Conservation (phyloP, 2,113 vertebrate genomes). For the Salvelinus namaycush region DNA sequence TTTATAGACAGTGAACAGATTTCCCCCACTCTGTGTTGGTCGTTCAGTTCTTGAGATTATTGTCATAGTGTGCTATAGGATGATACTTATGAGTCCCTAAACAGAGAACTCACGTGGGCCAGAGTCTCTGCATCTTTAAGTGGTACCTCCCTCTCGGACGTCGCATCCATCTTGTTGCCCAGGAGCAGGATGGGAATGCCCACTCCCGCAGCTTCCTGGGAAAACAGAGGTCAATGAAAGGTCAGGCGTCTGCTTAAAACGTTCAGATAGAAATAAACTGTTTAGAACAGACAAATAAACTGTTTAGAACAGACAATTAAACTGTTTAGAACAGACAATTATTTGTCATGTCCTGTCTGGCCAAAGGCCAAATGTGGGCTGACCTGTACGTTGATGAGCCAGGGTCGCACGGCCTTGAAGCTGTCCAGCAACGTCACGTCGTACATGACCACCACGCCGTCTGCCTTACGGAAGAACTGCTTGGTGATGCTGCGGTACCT, state of each 20-base stretch:
- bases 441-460: constrained; percentile 89
- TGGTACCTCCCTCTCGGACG: constrained; percentile 81
- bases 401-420: constrained; percentile 81
- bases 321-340: too few relatives aligned
- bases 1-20: neutral
- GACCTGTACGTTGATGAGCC: constrained; percentile 87
- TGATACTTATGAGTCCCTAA: too few relatives aligned
- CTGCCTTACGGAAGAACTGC: constrained; percentile 93
- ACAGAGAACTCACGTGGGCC: constrained; percentile 75
- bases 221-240: constrained; percentile 6
- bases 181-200: constrained; percentile 82
- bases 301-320: too few relatives aligned
- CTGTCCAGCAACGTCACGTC: constrained; percentile 85
- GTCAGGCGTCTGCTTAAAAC: neutral
- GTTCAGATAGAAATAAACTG: too few relatives aligned
- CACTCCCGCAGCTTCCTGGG: constrained; percentile 82
- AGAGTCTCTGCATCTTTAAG: constrained; percentile 80
- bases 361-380: constrained; percentile 34
- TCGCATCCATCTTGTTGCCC: constrained; percentile 89
- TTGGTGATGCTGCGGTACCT: constrained; percentile 92
- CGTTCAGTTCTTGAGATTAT: too few relatives aligned
- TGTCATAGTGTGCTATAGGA: too few relatives aligned
- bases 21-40: too few relatives aligned
- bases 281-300: too few relatives aligned
- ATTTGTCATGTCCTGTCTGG: neutral